A percentile compares a stretch with the other conserved stretches of the same genome.
Conservation (phyloP, 2,113 vertebrate genomes). For the Dasypus novemcinctus region DNA sequence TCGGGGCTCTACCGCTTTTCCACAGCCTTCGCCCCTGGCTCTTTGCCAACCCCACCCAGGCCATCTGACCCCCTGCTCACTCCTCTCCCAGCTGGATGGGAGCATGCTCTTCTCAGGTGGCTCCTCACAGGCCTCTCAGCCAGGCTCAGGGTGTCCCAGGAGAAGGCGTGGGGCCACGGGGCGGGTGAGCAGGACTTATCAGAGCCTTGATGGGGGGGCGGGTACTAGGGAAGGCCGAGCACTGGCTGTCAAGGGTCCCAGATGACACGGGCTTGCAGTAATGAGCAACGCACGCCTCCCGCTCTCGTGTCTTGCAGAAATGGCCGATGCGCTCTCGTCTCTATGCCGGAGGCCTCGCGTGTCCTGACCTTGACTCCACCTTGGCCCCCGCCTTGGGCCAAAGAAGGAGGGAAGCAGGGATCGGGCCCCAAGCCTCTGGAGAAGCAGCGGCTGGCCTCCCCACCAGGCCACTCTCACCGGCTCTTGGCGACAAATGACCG, state of each 20-base stretch:
- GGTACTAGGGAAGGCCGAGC: background rate
- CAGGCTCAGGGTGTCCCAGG: background rate
- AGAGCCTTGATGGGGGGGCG: background rate
- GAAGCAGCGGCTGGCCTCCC: background rate
- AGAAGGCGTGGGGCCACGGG: background rate
- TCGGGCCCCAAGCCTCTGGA: background rate
- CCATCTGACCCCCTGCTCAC: background rate
- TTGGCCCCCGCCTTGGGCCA: background rate
- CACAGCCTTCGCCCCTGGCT: background rate
- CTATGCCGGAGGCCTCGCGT: conserved; percentile 83
- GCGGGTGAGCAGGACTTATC: background rate
- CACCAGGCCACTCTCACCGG: background rate
- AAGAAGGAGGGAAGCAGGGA: conserved; percentile 33
- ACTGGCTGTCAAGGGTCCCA: background rate
- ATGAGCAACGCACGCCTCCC: background rate
- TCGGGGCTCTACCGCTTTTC: background rate
- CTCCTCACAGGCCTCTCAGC: background rate
- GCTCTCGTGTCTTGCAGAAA: conserved; percentile 82
- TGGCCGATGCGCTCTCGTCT: conserved; percentile 92
- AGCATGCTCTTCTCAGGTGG: background rate
- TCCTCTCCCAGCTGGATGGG: background rate
- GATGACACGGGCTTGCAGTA: background rate
- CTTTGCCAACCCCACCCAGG: background rate
- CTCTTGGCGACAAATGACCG: conserved; percentile 39
- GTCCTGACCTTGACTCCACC: background rate